Evolutionary conservation across 2,888 invertebrate genomes (phyloP).

Genomic region (Acanthococcus lagerstroemiae): DNA sequence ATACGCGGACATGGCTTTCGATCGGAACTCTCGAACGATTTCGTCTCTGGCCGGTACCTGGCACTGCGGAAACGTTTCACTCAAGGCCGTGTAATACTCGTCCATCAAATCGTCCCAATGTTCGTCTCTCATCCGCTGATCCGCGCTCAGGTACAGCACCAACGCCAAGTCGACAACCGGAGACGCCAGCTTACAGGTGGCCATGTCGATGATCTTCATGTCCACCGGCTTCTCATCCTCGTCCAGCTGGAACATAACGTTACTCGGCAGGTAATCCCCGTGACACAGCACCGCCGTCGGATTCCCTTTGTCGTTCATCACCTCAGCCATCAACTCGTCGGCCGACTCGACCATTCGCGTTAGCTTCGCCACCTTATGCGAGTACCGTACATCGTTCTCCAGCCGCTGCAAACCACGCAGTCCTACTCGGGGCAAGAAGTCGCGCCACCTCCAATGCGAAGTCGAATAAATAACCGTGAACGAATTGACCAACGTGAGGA

Average conservation of each 20-base stretch:
- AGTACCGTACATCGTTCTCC: neutral
- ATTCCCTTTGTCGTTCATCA: neutral
- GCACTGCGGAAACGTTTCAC: neutral
- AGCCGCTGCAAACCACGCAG: neutral
- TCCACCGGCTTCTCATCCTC: neutral
- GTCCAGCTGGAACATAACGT: neutral
- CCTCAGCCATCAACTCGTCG: neutral
- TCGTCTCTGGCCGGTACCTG: neutral
- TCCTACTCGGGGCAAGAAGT: neutral
- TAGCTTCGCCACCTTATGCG: neutral
- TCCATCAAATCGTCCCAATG: constrained; percentile 1
- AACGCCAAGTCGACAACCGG: neutral
- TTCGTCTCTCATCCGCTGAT: neutral
- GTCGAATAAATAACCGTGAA: neutral
- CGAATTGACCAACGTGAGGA: neutral
- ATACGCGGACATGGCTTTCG: neutral
- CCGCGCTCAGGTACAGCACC: neutral
- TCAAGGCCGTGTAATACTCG: neutral
- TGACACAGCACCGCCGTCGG: neutral
- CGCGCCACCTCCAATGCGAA: neutral
- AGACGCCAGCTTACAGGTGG: neutral
- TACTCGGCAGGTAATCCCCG: neutral
- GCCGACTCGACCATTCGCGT: neutral
- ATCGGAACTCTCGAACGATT: neutral
- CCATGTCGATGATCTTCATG: neutral